A percentile compares a stretch with the other conserved stretches of the same genome.
phyloP scores from a whole-genome alignment of 2,113 vertebrate genomes.

The Hemiprocne comata region DNA sequence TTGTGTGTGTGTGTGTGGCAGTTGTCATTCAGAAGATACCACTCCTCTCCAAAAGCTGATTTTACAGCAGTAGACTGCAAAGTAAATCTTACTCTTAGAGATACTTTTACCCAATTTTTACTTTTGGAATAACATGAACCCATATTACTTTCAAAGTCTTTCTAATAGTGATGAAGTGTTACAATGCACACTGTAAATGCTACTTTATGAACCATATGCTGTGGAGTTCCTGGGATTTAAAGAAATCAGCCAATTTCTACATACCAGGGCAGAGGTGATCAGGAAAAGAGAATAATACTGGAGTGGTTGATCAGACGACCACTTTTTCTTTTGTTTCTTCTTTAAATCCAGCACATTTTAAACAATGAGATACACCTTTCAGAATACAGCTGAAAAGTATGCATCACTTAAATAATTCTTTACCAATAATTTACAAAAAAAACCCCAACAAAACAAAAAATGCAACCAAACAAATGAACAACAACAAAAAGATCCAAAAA shows the following conservation, averaged over 20 bases:
- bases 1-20: not conserved
- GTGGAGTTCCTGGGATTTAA: constrained; percentile 21
- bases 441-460: not conserved
- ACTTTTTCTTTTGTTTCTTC: not conserved
- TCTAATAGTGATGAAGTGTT: constrained; percentile 6
- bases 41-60: not conserved
- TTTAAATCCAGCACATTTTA: not conserved
- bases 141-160: constrained; percentile 9
- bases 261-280: constrained; percentile 13
- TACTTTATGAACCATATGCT: not conserved
- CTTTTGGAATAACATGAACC: not conserved
- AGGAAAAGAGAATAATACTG: constrained; percentile 35
- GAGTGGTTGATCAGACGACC: constrained; percentile 2
- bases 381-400: not conserved
- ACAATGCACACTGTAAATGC: constrained; percentile 34
- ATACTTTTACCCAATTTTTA: not conserved
- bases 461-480: too few species aligned
- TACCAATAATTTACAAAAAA: not conserved
- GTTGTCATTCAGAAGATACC: too few species aligned
- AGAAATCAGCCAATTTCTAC: constrained; percentile 35
- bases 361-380: not conserved
- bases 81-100: not conserved
- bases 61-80: not conserved
- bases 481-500: not conserved
- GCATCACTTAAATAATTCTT: not conserved